Base-by-base conservation (phyloP, 2,797 vertebrate species). In the Molossus alvarezi region DNA sequence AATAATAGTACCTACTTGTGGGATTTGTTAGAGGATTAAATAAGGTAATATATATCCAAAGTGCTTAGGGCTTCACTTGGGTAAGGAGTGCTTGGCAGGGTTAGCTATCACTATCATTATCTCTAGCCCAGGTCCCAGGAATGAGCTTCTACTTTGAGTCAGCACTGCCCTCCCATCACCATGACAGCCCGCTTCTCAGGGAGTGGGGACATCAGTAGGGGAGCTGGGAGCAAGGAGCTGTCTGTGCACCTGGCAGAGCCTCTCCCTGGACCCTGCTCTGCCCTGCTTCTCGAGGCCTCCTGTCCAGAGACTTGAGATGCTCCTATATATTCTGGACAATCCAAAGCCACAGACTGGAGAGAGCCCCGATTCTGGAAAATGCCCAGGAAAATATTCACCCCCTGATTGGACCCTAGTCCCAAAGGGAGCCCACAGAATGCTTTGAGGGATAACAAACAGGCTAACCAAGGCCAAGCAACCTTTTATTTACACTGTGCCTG, bases 141-240 rank as follows among this genome's bases (percentile, higher is more conserved):
- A 83, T 55, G 81, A 86, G 80, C 53, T 55, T 80, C 37, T 9
- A 1, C 51, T 93, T 14, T 11, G 15, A 90, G 65, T 76, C 41
- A 72, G 75, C 64, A 15, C 57, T 12, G 9, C 89, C 55, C 73
- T 91, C 71, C 91, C 58, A 72, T 96, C 92, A 67, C 97, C 88
- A 72, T 96, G 92, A 96, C 92, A 94, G 90, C 93, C 37, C 37
- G 5, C 90, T 83, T 94, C 86, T 94, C 83, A 62, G 8, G 23
- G 27, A 69, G 64, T 21, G 23, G 82, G 94, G 60, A 45, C 89
- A 91, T 77, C 83, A 27, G 53, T 73, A 9, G 20, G 51, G 86
- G 79, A 57, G 48, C 69, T 23, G 27, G 76, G 82, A 65, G n/a
- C 76, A 41, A 79, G 73, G 58, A 80, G 62, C 84, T 3, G 5